Evolutionary conservation across 2,113 vertebrate genomes (phyloP), one percentile per base, ranked within the genome.

Genomic region (Lethenteron reissneri): DNA sequence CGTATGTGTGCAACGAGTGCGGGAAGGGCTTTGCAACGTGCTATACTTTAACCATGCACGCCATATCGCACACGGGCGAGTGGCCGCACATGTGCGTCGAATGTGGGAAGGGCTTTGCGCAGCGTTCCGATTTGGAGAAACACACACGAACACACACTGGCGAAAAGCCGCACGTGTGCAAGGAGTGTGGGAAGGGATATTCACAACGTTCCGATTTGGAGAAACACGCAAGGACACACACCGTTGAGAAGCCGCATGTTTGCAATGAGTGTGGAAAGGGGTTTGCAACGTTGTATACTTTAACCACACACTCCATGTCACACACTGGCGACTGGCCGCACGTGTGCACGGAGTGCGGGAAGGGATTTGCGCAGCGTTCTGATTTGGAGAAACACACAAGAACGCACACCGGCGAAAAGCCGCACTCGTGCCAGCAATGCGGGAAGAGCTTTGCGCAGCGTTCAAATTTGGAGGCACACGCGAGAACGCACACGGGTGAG

Each of bases 181-280:
- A 68, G 64, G n/a, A 68, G n/a, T 68, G 64, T 11, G 64, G 11
- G n/a, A 68, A 68, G 64, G 25, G 64, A 11, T 68, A 10, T 68
- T 68, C n/a, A n/a, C 64, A 25, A 17, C n/a, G 25, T 17, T 68
- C 64, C 25, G 64, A 17, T 25, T 25, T 68, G 25, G 64, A 68
- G 25, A 68, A 17, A n/a, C 64, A 68, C 64, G n/a, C n/a, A 25
- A 68, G 64, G 9, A 17, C n/a, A 10, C 64, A 68, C 25, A 86
- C 84, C 1, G 86, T 84, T 1, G 85, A 85, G 78, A 83, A 85
- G 69, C 85, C 86, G 0, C 86, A 85, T 57, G 80, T 80, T 57
- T 87, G 86, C 75, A 81, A 75, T 0, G 78, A 80, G 9, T 83
- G 82, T 64, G 82, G 81, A 7, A 83, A 82, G 58, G 76, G 78